Evolutionary conservation across 2,888 invertebrate species (phyloP).

Genomic region (Sceliomorpha sp.): DNA sequence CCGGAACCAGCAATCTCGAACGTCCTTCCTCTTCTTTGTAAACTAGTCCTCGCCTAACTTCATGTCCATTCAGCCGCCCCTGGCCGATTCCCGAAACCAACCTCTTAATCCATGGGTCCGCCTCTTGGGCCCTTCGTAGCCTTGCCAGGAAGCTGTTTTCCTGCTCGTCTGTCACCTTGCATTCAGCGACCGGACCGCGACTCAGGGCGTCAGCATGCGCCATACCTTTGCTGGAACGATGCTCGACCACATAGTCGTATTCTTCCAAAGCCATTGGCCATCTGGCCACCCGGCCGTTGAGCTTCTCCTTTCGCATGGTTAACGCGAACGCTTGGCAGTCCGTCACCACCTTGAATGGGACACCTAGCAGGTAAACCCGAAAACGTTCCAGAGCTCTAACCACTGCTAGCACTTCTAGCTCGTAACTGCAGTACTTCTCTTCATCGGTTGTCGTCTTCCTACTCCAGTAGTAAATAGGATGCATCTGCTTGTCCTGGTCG

Average conservation of each 20-base stretch:
- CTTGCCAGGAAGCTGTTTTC: background rate
- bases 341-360: too few relatives aligned
- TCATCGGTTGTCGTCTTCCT: background rate
- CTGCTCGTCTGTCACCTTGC: slow-evolving; percentile 6
- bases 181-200: slow-evolving; percentile 1
- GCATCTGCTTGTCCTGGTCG: background rate
- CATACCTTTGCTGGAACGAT: too few relatives aligned
- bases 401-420: too few relatives aligned
- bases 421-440: too few relatives aligned
- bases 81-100: background rate
- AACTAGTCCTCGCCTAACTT: background rate
- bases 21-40: background rate
- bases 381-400: too few relatives aligned
- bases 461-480: background rate
- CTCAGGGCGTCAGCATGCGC: too few relatives aligned
- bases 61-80: background rate
- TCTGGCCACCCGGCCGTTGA: too few relatives aligned
- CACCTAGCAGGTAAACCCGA: too few relatives aligned
- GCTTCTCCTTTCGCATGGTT: too few relatives aligned
- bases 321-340: too few relatives aligned
- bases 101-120: background rate
- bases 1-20: background rate
- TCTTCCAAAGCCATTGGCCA: too few relatives aligned
- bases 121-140: background rate
- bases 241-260: too few relatives aligned